Conservation (phyloP, 2,797 vertebrate genomes). For the Tenualosa thibaudeaui region DNA sequence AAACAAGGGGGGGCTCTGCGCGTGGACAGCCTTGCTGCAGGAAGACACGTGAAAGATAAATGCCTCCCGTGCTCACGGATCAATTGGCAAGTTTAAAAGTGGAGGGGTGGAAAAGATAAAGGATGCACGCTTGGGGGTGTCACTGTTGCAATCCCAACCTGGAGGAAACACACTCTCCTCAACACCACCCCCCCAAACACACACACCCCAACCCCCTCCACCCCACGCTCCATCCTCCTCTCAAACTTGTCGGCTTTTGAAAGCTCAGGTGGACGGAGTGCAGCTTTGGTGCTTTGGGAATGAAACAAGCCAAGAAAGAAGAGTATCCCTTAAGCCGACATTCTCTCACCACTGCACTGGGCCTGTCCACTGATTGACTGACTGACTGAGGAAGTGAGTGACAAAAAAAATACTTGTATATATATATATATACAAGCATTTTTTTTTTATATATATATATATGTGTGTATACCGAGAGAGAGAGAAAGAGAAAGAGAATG, state of each 20-base stretch:
- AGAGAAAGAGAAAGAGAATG: slow-evolving; percentile 6
- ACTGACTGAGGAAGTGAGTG: neutral
- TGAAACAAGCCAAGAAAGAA: neutral
- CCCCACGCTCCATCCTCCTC: slow-evolving; percentile 38
- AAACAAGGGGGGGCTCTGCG: slow-evolving; percentile 82
- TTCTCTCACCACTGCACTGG: neutral
- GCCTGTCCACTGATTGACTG: neutral
- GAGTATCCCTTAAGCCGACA: slow-evolving; percentile 6
- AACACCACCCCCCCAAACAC: neutral
- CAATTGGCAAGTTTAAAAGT: slow-evolving; percentile 20
- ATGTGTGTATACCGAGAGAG: neutral
- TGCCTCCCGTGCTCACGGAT: neutral
- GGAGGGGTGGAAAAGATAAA: neutral
- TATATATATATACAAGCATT: neutral
- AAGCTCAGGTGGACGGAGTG: slow-evolving; percentile 47
- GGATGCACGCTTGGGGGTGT: slow-evolving; percentile 11
- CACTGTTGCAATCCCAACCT: slow-evolving; percentile 4
- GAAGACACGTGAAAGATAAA: slow-evolving; percentile 77
- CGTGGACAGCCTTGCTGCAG: slow-evolving; percentile 78
- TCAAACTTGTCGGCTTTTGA: slow-evolving; percentile 55
- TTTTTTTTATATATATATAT: too few relatives aligned
- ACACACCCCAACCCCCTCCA: neutral
- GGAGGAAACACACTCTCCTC: neutral
- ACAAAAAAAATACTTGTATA: too few relatives aligned
- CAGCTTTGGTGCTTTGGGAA: slow-evolving; percentile 54